phyloP scores from a whole-genome alignment of 1,140 invertebrate species.

The Drosophila ercepeae region DNA sequence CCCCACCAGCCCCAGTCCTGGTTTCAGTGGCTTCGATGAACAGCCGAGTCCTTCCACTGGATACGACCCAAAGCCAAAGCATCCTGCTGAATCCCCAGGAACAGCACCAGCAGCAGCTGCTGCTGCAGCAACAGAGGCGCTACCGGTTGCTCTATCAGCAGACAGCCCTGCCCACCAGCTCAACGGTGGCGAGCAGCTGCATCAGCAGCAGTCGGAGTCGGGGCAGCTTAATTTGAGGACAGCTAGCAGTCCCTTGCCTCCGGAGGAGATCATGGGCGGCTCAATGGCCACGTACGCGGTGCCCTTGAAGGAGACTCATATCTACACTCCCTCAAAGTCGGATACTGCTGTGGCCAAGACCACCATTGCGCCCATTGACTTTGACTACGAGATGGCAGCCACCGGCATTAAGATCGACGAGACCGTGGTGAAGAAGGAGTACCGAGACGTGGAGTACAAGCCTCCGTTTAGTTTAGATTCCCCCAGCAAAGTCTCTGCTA shows the following conservation, averaged over 20 bases:
- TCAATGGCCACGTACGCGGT: slow-evolving; percentile 53
- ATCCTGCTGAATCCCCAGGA: slow-evolving; percentile 61
- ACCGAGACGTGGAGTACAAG: slow-evolving; percentile 83
- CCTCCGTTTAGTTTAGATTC: slow-evolving; percentile 61
- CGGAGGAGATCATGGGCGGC: slow-evolving; percentile 37
- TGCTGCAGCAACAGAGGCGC: slow-evolving; percentile 65
- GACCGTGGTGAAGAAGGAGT: slow-evolving; percentile 83
- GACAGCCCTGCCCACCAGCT: slow-evolving; percentile 64
- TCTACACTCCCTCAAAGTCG: slow-evolving; percentile 79
- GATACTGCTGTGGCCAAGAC: slow-evolving; percentile 72
- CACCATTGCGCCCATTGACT: slow-evolving; percentile 76
- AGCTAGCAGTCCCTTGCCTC: slow-evolving; percentile 6
- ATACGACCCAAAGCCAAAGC: slow-evolving; percentile 5
- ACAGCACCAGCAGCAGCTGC: slow-evolving; percentile 63
- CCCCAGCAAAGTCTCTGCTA: slow-evolving; percentile 38
- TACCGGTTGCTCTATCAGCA: slow-evolving; percentile 75
- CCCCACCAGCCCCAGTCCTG: slow-evolving; percentile 1
- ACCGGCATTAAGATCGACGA: slow-evolving; percentile 82
- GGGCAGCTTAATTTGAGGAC: slow-evolving; percentile 67
- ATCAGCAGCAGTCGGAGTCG: slow-evolving; percentile 48
- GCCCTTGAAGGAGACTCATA: slow-evolving; percentile 82
- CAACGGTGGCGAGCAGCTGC: slow-evolving; percentile 59
- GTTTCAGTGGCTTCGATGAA: slow-evolving; percentile 5
- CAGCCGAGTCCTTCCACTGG: slow-evolving; percentile 1
- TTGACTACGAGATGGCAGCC: slow-evolving; percentile 81